These are phyloP conservation scores for Condylura cristata DNA, from an alignment of 2,113 vertebrate genomes.

Conservation along the genomic window DNA sequence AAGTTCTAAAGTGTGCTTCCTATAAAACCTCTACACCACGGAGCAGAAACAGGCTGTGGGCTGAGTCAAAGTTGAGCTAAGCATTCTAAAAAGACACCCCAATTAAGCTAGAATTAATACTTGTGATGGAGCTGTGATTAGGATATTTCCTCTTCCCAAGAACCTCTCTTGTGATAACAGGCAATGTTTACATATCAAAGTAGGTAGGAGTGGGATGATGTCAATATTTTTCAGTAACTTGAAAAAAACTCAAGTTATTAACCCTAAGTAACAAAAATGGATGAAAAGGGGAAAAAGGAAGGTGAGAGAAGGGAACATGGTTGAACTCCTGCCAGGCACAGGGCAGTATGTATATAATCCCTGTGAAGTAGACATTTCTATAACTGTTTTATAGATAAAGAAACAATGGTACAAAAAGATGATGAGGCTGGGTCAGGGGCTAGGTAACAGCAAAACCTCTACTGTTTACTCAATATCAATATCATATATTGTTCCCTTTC, in stretches of 20 bases:
- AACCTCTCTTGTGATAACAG: not conserved
- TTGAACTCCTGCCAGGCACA: not conserved
- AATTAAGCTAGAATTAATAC: constrained; percentile 22
- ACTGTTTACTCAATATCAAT: not conserved
- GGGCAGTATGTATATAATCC: not conserved
- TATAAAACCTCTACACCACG: not conserved
- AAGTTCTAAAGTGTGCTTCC: not conserved
- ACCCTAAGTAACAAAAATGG: not conserved
- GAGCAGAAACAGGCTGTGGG: not conserved
- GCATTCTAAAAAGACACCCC: not conserved
- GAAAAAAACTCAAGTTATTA: not conserved
- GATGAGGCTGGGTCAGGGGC: not conserved
- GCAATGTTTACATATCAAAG: not conserved
- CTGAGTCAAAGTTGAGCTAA: not conserved
- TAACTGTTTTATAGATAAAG: constrained; percentile 7
- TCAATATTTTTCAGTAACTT: no score
- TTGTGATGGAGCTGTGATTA: not conserved
- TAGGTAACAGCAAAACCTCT: not conserved
- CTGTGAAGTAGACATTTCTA: not conserved
- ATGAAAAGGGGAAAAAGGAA: not conserved
- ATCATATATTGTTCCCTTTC: not conserved
- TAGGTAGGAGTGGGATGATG: not conserved
- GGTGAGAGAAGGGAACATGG: not conserved
- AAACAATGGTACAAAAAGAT: not conserved
- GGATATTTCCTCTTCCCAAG: not conserved